Evolutionary conservation across 1,140 invertebrate genomes (phyloP).

Genomic region (Gonioctena quinquepunctata): DNA sequence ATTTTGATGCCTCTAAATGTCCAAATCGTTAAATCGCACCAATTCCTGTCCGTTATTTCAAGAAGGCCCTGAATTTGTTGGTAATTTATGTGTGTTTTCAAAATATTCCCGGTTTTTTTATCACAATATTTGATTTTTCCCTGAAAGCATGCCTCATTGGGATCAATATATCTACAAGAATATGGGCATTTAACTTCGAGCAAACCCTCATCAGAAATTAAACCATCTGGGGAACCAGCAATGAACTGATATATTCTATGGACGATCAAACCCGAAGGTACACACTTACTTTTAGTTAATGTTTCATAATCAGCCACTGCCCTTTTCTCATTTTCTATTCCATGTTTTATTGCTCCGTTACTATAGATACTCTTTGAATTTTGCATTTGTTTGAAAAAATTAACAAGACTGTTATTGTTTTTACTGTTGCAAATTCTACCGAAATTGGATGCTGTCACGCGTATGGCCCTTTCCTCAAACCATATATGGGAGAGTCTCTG

Average conservation of each 20-base stretch:
- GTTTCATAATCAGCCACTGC: neutral
- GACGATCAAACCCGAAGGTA: neutral
- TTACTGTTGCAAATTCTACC: neutral
- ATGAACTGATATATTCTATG: neutral
- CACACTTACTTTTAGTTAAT: neutral
- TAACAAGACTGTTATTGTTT: neutral
- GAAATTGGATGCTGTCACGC: neutral
- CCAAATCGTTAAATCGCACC: slow-evolving; percentile 21
- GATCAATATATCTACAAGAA: neutral
- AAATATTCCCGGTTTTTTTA: neutral
- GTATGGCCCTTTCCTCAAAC: neutral
- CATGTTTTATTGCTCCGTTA: neutral
- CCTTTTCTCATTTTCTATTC: neutral
- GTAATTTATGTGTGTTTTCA: slow-evolving; percentile 7
- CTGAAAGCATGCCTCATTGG: neutral
- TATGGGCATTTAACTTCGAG: slow-evolving; percentile 12
- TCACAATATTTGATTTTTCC: neutral
- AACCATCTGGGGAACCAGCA: slow-evolving; percentile 10
- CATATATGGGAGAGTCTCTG: neutral
- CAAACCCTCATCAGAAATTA: slow-evolving; percentile 3
- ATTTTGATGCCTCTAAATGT: slow-evolving; percentile 20
- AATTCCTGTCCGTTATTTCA: slow-evolving; percentile 10
- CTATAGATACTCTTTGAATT: neutral
- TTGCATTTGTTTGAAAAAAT: neutral
- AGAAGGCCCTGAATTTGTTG: slow-evolving; percentile 16